Base-by-base conservation (phyloP, 2,797 vertebrate species). In the Gymnopithys bicolor region DNA sequence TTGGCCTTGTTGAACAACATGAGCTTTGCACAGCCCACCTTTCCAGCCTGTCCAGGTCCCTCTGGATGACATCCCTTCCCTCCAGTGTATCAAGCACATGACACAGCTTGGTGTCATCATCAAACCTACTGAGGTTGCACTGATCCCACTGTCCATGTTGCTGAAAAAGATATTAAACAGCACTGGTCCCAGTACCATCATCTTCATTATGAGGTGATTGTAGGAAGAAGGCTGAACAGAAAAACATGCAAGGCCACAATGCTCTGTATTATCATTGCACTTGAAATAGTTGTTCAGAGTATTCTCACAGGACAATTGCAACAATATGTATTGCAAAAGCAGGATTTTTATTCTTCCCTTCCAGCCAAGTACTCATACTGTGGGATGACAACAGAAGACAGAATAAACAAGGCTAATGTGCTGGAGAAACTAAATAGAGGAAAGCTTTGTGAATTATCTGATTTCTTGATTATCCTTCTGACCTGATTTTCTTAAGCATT, bases 381-480 rank as follows among this genome's bases (percentile, higher is more conserved):
- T 24, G 35, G 5, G 24, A 23, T 75, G 62, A 68, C 33, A 91
- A 66, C 2, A 53, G 68, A 84, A 80, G 62, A 64, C 27, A 71
- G 39, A 92, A 46, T 75, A 96, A 88, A 81, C 48, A 86, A 70
- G 33, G 51, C 66, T 79, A 41, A 74, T 70, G 43, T 58, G 62
- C 43, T 85, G 56, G 23, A 63, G 69, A 87, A 84, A 86, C 39
- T 53, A 49, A 89, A 89, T 4, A 71, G 53, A 89, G 49, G 89
- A 87, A 78, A 89, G 30, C 76, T 75, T 49, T 66, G 51, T 70
- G 90, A 90, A 75, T 75, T 71, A 55, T 73, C 69, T 86, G 46
- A 81, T 84, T 84, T 86, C 83, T 83, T 64, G 53, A 85, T 83
- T 94, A 89, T 75, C 49, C 37, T 35, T 45, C 53, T 87, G 75